Conservation (phyloP, 2,797 vertebrate genomes). For the Salmo trutta region DNA sequence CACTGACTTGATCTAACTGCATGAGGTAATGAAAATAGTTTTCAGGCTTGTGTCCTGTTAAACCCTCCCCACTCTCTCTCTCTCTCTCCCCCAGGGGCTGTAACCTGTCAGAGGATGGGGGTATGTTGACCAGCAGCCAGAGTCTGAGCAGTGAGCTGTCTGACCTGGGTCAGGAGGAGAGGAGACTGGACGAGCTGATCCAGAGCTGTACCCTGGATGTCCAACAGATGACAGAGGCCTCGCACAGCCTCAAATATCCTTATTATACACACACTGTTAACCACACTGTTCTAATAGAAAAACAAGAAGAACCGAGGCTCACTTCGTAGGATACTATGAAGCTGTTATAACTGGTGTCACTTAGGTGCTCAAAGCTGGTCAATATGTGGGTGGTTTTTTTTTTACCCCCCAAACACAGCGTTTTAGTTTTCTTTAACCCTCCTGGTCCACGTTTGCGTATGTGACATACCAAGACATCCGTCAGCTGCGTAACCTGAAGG, state of each 20-base stretch:
- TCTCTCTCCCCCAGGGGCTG: slow-evolving; percentile 82
- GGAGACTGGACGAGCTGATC: slow-evolving; percentile 91
- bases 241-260: slow-evolving; percentile 96
- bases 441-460: slow-evolving; percentile 84
- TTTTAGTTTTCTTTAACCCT: slow-evolving; percentile 64
- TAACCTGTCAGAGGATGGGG: slow-evolving; percentile 88
- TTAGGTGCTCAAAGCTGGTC: neutral
- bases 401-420: neutral
- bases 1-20: too few species aligned
- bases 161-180: slow-evolving; percentile 90
- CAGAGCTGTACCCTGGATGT: slow-evolving; percentile 90
- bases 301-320: neutral
- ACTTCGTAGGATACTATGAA: slow-evolving; percentile 68
- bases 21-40: too few species aligned
- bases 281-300: slow-evolving; percentile 38
- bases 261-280: slow-evolving; percentile 52
- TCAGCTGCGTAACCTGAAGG: slow-evolving; percentile 87
- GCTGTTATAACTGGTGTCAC: too few species aligned
- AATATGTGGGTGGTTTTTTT: neutral
- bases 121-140: slow-evolving; percentile 86
- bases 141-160: slow-evolving; percentile 87
- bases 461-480: slow-evolving; percentile 95
- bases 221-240: slow-evolving; percentile 89
- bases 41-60: neutral
- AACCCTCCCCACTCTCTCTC: slow-evolving; percentile 47